phyloP scores from a whole-genome alignment of 2,888 invertebrate species.

The Taphrorychus bicolor region DNA sequence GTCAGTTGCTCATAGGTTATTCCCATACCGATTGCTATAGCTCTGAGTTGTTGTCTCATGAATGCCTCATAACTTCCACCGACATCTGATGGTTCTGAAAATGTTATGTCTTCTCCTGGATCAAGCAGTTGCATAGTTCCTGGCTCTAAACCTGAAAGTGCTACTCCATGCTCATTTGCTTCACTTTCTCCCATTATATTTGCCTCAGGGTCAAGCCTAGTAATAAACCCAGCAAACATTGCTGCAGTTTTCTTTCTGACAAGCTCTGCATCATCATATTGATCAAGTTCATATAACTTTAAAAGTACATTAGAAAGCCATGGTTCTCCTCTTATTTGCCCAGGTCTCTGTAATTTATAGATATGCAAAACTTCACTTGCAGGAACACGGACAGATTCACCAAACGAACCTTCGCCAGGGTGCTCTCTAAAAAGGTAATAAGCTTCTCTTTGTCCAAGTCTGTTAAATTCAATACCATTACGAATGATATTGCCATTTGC shows the following conservation, averaged over 20 bases:
- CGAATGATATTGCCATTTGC: too few species aligned
- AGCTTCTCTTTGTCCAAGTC: too few species aligned
- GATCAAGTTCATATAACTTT: slow-evolving; percentile 19
- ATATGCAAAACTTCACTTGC: slow-evolving; percentile 23
- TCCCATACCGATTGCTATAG: slow-evolving; percentile 9
- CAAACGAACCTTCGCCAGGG: not conserved
- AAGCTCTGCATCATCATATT: slow-evolving; percentile 21
- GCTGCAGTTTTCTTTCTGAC: slow-evolving; percentile 24
- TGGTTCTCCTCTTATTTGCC: slow-evolving; percentile 17
- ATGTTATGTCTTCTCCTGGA: slow-evolving; percentile 15
- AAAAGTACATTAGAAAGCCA: slow-evolving; percentile 13
- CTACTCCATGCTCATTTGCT: slow-evolving; percentile 21
- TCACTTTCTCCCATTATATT: slow-evolving; percentile 23
- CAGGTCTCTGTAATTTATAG: slow-evolving; percentile 20
- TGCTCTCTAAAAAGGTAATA: too few species aligned
- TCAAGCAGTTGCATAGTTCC: slow-evolving; percentile 25
- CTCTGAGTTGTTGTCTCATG: slow-evolving; percentile 10
- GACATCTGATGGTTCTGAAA: slow-evolving; percentile 13
- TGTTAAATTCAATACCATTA: too few species aligned
- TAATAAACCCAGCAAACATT: slow-evolving; percentile 22
- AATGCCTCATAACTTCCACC: slow-evolving; percentile 12
- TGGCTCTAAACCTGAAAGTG: slow-evolving; percentile 20
- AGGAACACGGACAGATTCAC: not conserved
- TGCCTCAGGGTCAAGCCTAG: slow-evolving; percentile 22
- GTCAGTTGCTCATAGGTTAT: slow-evolving; percentile 10